Base-by-base conservation (phyloP, 2,113 vertebrate species). In the Rhynchomys soricoides region DNA sequence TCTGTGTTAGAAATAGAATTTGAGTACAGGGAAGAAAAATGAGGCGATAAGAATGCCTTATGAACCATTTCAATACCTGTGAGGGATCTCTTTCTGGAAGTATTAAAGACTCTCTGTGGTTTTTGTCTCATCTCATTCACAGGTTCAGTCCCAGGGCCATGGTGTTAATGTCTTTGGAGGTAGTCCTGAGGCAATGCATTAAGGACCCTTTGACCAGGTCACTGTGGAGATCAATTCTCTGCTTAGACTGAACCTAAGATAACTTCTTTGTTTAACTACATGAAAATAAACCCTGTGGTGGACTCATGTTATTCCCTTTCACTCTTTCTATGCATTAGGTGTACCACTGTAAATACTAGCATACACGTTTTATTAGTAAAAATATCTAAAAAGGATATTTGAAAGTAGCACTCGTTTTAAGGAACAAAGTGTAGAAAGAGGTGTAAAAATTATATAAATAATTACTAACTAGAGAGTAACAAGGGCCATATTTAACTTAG, bases 201-300 rank as follows among this genome's bases (percentile, higher is more conserved):
- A 92, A 26, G n/a, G 12, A 40, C 52, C 50, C 73, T 52, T 85
- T 73, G 19, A 89, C 22, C 57, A 86, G 40, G 31, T 62, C 57
- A 29, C 21, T 68, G 21, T 81, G n/a, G 34, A 66, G 40, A 40
- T 16, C 37, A 19, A 10, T 22, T n/a, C 45, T 66, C 31, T 70
- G 37, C 34, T 50, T 52, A n/a, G 8, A 92, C 5, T 74, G 64
- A 86, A 22, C 22, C 10, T 22, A 74, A 59, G 37, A 50, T 90
- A 97, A 92, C 17, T 16, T 89, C 73, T n/a, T 92, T 17, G 85
- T 22, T 94, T 92, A 82, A 7, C 9, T 86, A 50, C 43, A 73
- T 31, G 3, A 24, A 59, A 86, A 81, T 37, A 79, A 89, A 81
- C 45, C 1, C 13, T 92, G 19, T 77, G n/a, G 70, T 34, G 19